Evolutionary conservation across 2,113 vertebrate species (phyloP), one percentile per base, ranked within the genome.

Genomic region (Actinemys pallida): DNA sequence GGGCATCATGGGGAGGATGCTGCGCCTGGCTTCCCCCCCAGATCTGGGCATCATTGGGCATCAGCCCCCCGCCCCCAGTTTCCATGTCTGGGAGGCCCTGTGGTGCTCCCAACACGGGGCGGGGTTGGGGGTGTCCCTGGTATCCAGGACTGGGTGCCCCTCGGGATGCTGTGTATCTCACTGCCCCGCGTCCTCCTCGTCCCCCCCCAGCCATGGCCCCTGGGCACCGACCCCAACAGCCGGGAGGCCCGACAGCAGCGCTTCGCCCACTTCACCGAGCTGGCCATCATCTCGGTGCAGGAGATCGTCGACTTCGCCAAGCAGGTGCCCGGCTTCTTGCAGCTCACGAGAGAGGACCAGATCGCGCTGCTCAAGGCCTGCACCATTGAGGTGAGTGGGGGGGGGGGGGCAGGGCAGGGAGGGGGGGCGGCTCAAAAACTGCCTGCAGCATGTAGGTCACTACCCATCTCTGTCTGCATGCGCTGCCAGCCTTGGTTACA

Each of bases 301-400:
- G 98, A 98, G 93, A 98, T 98, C 1, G 98, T 98, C 81, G 98
- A 98, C 87, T 98, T 98, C 8, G 98, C 98, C 94, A 98, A 98
- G 94, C 98, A 98, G 92, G 98, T 98, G 83, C 98, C 98, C 0
- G 98, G 98, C 78, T 98, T 98, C 87, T 89, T 98, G 69, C 97
- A 98, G 83, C 96, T 98, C 89, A 98, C 97, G 24, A 96, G 98
- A 0, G 98, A 98, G 93, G 98, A 98, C 94, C 98, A 98, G 96
- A 98, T 98, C 0, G 98, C 98, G 2, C 97, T 98, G 54, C 92
- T 98, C 20, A 98, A 98, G 92, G 98, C 98, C 2, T 98, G 98
- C 12, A 98, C 98, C 88, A 98, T 98, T 1, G 98, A 98, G 98
- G 98, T 98, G 92, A 94, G 10, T 57, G 72, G 39, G 39, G 39